Conservation (phyloP, 2,888 invertebrate species). For the Papilio gigon region DNA sequence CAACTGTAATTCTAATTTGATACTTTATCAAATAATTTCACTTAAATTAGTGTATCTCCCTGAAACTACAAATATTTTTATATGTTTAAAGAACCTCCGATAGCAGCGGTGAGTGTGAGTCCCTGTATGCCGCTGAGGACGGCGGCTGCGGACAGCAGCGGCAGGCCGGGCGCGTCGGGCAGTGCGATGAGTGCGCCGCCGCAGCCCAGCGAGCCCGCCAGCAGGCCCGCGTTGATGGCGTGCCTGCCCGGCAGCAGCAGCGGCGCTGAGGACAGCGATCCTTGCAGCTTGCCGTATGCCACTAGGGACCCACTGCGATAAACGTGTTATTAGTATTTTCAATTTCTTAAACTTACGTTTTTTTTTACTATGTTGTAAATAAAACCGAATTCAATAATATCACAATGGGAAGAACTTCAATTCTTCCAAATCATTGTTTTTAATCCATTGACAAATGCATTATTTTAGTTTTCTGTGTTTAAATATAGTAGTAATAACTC, state of each 20-base stretch:
- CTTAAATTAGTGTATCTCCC: too few relatives aligned
- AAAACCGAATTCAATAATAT: too few relatives aligned
- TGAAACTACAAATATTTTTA: too few relatives aligned
- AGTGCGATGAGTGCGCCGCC: conserved; percentile 85
- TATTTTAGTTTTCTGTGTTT: neutral
- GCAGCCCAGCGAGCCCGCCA: conserved; percentile 87
- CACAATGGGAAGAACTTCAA: too few relatives aligned
- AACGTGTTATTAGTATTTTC: neutral
- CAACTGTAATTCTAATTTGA: too few relatives aligned
- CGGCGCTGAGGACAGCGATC: conserved; percentile 90
- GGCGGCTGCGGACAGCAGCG: conserved; percentile 89
- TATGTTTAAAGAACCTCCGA: conserved; percentile 85
- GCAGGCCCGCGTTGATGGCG: conserved; percentile 86
- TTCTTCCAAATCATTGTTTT: too few relatives aligned
- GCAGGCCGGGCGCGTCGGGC: conserved; percentile 86
- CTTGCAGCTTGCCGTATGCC: conserved; percentile 95
- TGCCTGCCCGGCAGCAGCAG: conserved; percentile 92
- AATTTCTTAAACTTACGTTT: neutral
- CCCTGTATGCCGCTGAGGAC: conserved; percentile 91
- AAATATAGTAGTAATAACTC: conserved; percentile 49
- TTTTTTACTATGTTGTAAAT: neutral
- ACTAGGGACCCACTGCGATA: conserved; percentile 89
- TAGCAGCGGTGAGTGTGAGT: conserved; percentile 92
- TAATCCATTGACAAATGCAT: conserved; percentile 6
- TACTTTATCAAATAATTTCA: too few relatives aligned